Percentiles rank a stretch among this genome's conserved stretches.
phyloP scores from a whole-genome alignment of 2,888 invertebrate genomes.

The Stramonita haemastoma region DNA sequence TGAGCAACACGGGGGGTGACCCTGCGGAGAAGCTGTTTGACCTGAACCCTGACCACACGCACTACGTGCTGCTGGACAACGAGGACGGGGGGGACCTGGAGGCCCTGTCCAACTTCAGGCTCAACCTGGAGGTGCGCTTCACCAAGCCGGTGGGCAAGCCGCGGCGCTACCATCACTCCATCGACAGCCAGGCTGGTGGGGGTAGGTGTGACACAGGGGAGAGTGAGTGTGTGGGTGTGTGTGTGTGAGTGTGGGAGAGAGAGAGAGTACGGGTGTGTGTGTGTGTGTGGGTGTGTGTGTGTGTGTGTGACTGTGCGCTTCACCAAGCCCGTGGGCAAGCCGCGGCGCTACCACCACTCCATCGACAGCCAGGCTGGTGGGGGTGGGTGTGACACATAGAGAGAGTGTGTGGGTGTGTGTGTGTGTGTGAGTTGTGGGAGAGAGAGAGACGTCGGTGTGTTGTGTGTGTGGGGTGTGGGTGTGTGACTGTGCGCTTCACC shows the following conservation, averaged over 20 bases:
- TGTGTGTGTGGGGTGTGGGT: no score
- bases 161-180: constrained; percentile 46
- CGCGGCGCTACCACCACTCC: constrained; percentile 48
- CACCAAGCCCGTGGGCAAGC: constrained; percentile 54
- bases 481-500: constrained; percentile 61
- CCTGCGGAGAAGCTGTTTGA: constrained; percentile 58
- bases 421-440: no score
- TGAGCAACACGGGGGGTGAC: constrained; percentile 58
- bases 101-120: constrained; percentile 54
- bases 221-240: no score
- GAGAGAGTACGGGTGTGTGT: no score
- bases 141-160: constrained; percentile 55
- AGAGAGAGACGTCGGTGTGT: no score
- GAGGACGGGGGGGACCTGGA: constrained; percentile 49
- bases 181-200: not conserved
- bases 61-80: constrained; percentile 73
- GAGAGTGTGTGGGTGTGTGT: no score
- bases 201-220: no score
- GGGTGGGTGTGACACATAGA: no score
- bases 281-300: no score
- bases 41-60: constrained; percentile 75
- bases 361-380: no score
- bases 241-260: no score
- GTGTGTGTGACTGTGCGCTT: no score
- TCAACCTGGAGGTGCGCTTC: constrained; percentile 61